phyloP scores from a whole-genome alignment of 1,140 invertebrate species.

The Tetramorium alpestre region DNA sequence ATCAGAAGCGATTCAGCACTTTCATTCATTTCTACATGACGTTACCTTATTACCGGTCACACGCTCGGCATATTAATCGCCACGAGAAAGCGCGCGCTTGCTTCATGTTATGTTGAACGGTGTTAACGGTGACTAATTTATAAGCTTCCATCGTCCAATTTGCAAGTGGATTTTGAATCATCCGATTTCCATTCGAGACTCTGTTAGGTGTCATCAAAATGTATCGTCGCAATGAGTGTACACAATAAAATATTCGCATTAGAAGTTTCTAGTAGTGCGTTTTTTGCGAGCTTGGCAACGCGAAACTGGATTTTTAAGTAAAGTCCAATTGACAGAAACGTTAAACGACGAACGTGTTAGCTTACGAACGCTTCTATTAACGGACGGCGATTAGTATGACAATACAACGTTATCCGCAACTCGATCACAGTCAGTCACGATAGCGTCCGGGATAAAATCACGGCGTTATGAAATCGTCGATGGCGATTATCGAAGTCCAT shows the following conservation, averaged over 20 bases:
- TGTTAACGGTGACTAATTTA: not conserved
- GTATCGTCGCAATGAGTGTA: not conserved
- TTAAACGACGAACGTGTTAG: not conserved
- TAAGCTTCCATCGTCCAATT: not conserved
- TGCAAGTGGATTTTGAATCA: not conserved
- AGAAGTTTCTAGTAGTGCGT: not conserved
- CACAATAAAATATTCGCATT: not conserved
- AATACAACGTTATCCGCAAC: not conserved
- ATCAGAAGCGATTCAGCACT: not conserved
- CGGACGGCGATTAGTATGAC: not conserved
- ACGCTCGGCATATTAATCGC: not conserved
- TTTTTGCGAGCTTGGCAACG: not conserved
- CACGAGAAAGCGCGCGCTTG: not conserved
- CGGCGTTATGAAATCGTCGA: constrained; percentile 7
- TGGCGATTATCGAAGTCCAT: not conserved
- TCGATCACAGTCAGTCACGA: not conserved
- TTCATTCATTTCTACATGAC: not conserved
- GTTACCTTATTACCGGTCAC: not conserved
- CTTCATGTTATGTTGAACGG: not conserved
- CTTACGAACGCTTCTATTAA: not conserved
- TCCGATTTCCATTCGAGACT: not conserved
- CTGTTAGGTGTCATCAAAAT: not conserved
- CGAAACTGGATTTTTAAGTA: not conserved
- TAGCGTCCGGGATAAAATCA: not conserved
- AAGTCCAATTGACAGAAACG: not conserved